These are phyloP conservation scores for Mechanitis messenoides DNA, from an alignment of 2,888 invertebrate genomes.

Conservation along the genomic window DNA sequence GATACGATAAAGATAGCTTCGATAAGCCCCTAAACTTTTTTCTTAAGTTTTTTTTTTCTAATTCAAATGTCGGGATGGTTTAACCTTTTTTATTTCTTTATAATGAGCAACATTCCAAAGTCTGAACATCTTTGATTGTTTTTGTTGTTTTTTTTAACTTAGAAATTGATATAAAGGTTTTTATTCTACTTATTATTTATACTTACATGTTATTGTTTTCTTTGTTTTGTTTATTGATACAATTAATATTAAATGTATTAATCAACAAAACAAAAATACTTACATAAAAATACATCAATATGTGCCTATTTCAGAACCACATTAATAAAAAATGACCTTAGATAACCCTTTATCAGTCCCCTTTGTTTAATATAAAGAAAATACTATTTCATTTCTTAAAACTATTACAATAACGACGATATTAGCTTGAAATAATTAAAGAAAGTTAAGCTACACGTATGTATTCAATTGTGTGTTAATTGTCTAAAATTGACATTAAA, in stretches of 20 bases:
- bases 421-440: neutral
- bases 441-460: conserved; percentile 4
- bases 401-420: neutral
- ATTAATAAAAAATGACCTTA: conserved; percentile 20
- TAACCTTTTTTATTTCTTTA: too few species aligned
- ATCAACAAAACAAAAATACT: conserved; percentile 3
- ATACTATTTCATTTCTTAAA: conserved; percentile 4
- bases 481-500: neutral
- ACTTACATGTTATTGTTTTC: neutral
- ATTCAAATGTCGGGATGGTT: too few species aligned
- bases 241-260: neutral
- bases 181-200: too few species aligned
- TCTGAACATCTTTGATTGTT: too few species aligned
- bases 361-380: neutral
- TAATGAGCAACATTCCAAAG: too few species aligned
- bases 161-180: too few species aligned
- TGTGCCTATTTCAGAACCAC: conserved; percentile 1
- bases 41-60: too few species aligned
- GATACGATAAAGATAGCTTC: too few species aligned
- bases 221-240: conserved; percentile 1
- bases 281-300: conserved; percentile 1
- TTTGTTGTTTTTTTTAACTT: too few species aligned
- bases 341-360: conserved; percentile 32
- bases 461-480: conserved; percentile 18
- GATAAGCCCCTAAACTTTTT: too few species aligned